Conservation (phyloP, 1,140 invertebrate genomes). For the Drosophila funebris region DNA sequence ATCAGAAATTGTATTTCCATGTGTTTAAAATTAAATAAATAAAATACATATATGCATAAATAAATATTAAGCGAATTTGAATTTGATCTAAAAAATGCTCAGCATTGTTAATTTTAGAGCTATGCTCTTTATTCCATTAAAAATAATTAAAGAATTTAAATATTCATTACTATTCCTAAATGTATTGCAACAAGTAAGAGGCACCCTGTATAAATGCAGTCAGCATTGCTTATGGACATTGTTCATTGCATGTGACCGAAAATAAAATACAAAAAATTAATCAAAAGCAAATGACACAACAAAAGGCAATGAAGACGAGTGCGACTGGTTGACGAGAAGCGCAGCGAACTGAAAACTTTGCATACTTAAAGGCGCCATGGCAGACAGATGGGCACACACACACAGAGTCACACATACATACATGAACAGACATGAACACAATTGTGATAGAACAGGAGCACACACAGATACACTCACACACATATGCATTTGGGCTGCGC, state of each 20-base stretch:
- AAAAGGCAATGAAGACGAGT: slow-evolving; percentile 43
- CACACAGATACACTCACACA: slow-evolving; percentile 1
- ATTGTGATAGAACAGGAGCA: slow-evolving; percentile 13
- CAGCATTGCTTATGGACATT: slow-evolving; percentile 8
- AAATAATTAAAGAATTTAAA: background rate
- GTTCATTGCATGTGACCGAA: slow-evolving; percentile 27
- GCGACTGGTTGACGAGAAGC: background rate
- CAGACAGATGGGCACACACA: slow-evolving; percentile 31
- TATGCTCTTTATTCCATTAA: background rate
- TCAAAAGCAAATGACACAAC: slow-evolving; percentile 71
- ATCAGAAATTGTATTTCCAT: too few relatives aligned
- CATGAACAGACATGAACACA: slow-evolving; percentile 10
- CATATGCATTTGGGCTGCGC: slow-evolving; percentile 44
- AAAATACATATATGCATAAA: too few relatives aligned
- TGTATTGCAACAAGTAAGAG: background rate
- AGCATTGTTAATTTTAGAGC: background rate
- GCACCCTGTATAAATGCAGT: slow-evolving; percentile 33
- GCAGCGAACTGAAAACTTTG: slow-evolving; percentile 19
- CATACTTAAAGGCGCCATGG: slow-evolving; percentile 30
- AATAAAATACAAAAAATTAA: slow-evolving; percentile 54
- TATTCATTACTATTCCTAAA: background rate
- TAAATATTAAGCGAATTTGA: background rate
- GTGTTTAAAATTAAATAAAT: too few relatives aligned
- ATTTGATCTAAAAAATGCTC: background rate
- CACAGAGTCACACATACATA: background rate